Conservation (phyloP, 2,888 invertebrate genomes). For the Oasisia sp. region DNA sequence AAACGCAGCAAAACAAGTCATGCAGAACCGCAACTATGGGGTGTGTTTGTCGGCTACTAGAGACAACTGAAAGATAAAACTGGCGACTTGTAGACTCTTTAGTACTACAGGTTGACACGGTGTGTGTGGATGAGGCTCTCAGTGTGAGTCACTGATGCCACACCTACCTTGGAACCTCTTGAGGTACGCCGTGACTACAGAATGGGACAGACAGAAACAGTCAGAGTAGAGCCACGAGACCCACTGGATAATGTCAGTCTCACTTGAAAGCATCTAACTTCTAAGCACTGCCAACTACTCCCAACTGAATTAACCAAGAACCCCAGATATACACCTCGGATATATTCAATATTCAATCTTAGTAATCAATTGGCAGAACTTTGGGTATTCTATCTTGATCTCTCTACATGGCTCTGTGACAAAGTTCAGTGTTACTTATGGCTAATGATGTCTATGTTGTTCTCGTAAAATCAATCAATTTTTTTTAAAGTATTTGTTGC, state of each 20-base stretch:
- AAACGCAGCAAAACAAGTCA: background rate
- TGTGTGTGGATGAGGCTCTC: background rate
- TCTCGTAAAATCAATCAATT: background rate
- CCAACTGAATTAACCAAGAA: background rate
- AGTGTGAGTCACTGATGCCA: background rate
- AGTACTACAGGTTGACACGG: background rate
- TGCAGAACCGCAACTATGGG: background rate
- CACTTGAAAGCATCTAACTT: background rate
- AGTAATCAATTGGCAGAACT: background rate
- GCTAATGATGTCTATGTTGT: background rate
- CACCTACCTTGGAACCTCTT: slow-evolving; percentile 6
- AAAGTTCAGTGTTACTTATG: background rate
- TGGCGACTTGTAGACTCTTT: background rate
- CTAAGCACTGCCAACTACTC: background rate
- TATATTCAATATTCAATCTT: background rate
- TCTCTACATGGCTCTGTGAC: background rate
- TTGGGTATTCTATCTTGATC: no score
- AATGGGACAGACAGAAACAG: background rate
- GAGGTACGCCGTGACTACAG: background rate
- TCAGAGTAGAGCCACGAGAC: background rate
- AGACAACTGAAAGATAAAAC: background rate
- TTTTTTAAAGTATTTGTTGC: background rate
- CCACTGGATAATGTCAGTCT: background rate
- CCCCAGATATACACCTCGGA: background rate
- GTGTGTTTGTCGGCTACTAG: background rate